Evolutionary conservation across 2,888 invertebrate species (phyloP).

Genomic region (Zygogramma bicolorata): DNA sequence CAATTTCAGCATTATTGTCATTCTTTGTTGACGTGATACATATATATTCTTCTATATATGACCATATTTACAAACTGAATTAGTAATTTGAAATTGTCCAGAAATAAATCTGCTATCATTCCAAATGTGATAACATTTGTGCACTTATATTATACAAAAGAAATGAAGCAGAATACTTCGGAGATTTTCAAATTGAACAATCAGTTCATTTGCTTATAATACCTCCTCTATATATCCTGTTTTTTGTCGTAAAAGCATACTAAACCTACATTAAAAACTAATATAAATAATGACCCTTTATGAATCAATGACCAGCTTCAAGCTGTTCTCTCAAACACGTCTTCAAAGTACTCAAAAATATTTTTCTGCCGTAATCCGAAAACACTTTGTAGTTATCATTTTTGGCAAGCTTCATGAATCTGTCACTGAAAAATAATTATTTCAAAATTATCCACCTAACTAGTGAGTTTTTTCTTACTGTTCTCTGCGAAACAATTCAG

Average conservation of each 20-base stretch:
- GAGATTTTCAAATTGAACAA: constrained; percentile 13
- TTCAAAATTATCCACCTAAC: neutral
- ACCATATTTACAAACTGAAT: constrained; percentile 14
- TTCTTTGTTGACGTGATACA: constrained; percentile 17
- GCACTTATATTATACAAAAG: constrained; percentile 27
- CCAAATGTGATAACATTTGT: constrained; percentile 26
- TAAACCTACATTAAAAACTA: neutral
- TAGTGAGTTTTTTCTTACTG: constrained; percentile 50
- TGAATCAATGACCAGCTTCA: constrained; percentile 50
- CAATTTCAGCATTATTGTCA: constrained; percentile 26
- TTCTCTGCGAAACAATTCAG: constrained; percentile 50
- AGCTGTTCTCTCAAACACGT: constrained; percentile 53
- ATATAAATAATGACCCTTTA: neutral
- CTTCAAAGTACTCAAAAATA: constrained; percentile 54
- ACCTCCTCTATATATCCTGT: neutral
- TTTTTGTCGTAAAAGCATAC: constrained; percentile 5
- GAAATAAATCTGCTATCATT: constrained; percentile 21
- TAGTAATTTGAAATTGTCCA: constrained; percentile 10
- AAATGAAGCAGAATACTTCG: constrained; percentile 19
- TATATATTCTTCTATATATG: constrained; percentile 18
- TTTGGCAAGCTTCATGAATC: constrained; percentile 52
- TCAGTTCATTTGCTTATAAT: neutral
- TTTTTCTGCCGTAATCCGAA: constrained; percentile 57
- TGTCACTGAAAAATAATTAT: constrained; percentile 49
- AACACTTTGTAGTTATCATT: constrained; percentile 57